phyloP scores from a whole-genome alignment of 2,888 invertebrate genomes.

The Conistra vaccinii region DNA sequence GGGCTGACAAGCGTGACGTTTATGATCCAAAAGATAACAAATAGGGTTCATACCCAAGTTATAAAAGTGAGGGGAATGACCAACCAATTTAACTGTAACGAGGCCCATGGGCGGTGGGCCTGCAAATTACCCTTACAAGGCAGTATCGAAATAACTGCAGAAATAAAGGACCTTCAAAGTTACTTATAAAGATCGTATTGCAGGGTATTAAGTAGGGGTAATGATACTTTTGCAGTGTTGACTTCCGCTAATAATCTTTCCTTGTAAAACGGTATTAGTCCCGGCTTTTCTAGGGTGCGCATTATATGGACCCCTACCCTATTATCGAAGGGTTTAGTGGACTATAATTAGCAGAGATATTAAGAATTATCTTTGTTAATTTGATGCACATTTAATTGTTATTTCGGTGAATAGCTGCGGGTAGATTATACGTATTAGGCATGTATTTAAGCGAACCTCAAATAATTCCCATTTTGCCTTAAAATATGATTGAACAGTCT shows the following conservation, averaged over 20 bases:
- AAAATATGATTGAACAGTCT: too few relatives aligned
- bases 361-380: neutral
- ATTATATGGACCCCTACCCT: slow-evolving; percentile 4
- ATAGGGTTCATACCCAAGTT: slow-evolving; percentile 45
- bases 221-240: slow-evolving; percentile 36
- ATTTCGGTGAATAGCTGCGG: neutral
- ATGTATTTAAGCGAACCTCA: too few relatives aligned
- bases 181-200: slow-evolving; percentile 42
- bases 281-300: neutral
- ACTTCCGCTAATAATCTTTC: slow-evolving; percentile 37
- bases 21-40: slow-evolving; percentile 57
- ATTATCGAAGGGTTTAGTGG: slow-evolving; percentile 11
- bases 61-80: slow-evolving; percentile 42
- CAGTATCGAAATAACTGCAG: slow-evolving; percentile 50
- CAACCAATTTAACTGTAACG: slow-evolving; percentile 34
- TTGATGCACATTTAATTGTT: neutral
- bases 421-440: neutral
- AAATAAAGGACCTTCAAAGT: slow-evolving; percentile 43
- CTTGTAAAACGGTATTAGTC: slow-evolving; percentile 16
- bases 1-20: slow-evolving; percentile 36
- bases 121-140: slow-evolving; percentile 47
- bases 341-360: neutral
- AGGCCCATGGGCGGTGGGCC: slow-evolving; percentile 48
- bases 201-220: slow-evolving; percentile 17
- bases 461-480: too few relatives aligned